phyloP scores from a whole-genome alignment of 2,888 invertebrate genomes.

The Deilephila elpenor region DNA sequence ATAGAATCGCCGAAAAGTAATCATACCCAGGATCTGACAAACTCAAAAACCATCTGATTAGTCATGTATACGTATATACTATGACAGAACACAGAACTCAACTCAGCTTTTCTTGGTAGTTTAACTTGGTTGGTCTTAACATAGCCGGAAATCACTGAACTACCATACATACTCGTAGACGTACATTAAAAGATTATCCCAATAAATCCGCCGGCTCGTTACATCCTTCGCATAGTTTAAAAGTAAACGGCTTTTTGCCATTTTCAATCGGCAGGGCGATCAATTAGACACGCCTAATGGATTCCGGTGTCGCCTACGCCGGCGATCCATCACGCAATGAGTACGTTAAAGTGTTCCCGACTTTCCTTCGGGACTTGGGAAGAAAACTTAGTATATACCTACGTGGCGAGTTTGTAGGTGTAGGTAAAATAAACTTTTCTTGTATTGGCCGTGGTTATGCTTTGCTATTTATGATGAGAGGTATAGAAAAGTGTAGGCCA shows the following conservation, averaged over 20 bases:
- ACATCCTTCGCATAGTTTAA: conserved; percentile 55
- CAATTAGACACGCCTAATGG: conserved; percentile 82
- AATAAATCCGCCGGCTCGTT: conserved; percentile 34
- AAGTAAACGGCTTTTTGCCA: conserved; percentile 65
- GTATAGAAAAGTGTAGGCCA: no score
- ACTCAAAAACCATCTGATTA: no score
- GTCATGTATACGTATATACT: no score
- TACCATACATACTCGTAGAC: background rate
- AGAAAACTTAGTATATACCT: background rate
- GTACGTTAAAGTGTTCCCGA: background rate
- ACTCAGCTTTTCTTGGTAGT: background rate
- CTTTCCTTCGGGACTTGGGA: background rate
- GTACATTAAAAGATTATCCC: background rate
- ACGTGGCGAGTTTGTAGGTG: no score
- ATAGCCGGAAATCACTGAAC: background rate
- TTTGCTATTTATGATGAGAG: no score
- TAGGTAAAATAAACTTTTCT: no score
- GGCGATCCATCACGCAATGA: conserved; percentile 79
- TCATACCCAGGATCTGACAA: no score
- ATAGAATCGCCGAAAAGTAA: no score
- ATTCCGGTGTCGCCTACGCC: conserved; percentile 69
- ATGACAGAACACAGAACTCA: background rate
- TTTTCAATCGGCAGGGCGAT: conserved; percentile 76
- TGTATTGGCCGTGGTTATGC: no score
- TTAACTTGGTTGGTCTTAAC: no score